phyloP scores from a whole-genome alignment of 64 coral and sea anemone genomes.

The Trachythela sp. region DNA sequence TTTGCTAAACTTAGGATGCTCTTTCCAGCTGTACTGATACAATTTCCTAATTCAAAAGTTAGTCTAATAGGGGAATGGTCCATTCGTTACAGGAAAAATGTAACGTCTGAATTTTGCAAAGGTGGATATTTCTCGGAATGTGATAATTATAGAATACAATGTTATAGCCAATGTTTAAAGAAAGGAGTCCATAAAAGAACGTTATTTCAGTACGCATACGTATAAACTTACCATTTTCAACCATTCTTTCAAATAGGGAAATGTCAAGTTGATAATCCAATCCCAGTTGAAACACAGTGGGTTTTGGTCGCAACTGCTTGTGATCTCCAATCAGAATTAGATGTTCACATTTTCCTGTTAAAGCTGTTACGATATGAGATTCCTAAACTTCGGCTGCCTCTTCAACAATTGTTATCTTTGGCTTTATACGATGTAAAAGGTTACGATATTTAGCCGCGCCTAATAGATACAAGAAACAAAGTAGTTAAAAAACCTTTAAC shows the following conservation, averaged over 20 bases:
- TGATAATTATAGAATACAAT: no score
- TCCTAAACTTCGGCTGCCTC: constrained; percentile 95
- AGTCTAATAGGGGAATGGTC: no score
- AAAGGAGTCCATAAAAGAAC: no score
- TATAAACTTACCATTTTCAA: constrained; percentile 51
- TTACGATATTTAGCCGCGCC: constrained; percentile 77
- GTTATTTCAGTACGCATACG: no score
- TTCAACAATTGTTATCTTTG: constrained; percentile 85
- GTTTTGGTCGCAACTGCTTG: constrained; percentile 81
- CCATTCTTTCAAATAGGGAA: constrained; percentile 91
- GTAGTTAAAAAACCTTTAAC: no score
- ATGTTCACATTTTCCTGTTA: constrained; percentile 80
- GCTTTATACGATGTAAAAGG: constrained; percentile 61
- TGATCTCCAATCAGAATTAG: constrained; percentile 97
- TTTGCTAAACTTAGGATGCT: no score
- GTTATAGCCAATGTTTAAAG: no score
- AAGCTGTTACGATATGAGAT: constrained; percentile 87
- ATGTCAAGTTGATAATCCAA: constrained; percentile 72
- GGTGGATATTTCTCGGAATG: no score
- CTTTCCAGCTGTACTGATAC: no score
- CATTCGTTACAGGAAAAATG: no score
- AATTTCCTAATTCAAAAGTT: no score
- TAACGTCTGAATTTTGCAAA: no score
- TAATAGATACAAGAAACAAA: constrained; percentile 1
- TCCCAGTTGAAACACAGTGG: constrained; percentile 66